Evolutionary conservation across 2,888 invertebrate species (phyloP), one percentile per base, ranked within the genome.

Genomic region (Stenodera caucasica): DNA sequence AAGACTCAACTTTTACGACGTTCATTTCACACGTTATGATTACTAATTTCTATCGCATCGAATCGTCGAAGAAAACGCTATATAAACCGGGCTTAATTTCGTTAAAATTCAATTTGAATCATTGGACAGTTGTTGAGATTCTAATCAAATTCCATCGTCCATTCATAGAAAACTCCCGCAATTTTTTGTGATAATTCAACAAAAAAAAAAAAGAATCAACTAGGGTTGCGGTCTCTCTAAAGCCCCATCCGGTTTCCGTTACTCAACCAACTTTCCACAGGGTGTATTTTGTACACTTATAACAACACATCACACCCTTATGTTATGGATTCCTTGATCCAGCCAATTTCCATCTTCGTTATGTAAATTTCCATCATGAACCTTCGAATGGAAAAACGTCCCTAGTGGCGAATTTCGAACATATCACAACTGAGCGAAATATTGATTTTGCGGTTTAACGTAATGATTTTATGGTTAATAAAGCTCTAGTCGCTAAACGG

Each of bases 41-140:
- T 33, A 52, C 52, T 32, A 52, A 52, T 52, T 52, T 52, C 32
- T 52, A 52, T 32, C 33, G 30, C 32, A 29, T 11, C n/a, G 14
- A 40, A 18, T 32, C 15, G 15, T n/a, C 32, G 32, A n/a, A n/a
- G n/a, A n/a, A n/a, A 33, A 33, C 33, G n/a, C 7, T 12, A 12
- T 6, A 7, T 6, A 6, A 33, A 33, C 11, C 6, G 14, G n/a
- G 14, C 5, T 35, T 35, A 35, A 40, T 40, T 9, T 18, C 0
- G 18, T 14, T 7, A 35, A 14, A 3, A 40, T 11, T 18, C 21
- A 40, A 40, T 40, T 26, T 26, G 26, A 26, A 26, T 26, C 5
- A 26, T n/a, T n/a, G n/a, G n/a, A n/a, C n/a, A n/a, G n/a, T n/a
- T n/a, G n/a, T n/a, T n/a, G n/a, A n/a, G n/a, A n/a, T n/a, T n/a